Conservation (phyloP, 2,113 vertebrate genomes). For the Oryzias celebensis region DNA sequence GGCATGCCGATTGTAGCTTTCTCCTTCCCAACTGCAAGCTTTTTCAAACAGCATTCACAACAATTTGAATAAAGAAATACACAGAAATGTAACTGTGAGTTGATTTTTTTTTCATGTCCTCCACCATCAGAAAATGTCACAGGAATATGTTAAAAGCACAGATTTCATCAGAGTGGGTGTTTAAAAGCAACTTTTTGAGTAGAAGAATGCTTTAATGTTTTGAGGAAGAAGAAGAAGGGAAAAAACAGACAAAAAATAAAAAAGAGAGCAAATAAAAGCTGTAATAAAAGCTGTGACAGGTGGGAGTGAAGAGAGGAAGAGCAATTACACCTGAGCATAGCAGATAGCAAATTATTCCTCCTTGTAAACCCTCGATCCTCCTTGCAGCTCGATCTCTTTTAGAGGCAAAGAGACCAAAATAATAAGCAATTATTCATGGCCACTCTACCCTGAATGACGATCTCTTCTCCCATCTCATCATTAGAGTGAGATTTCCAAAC, state of each 20-base stretch:
- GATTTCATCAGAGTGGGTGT: too few relatives aligned
- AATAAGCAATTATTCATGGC: constrained; percentile 39
- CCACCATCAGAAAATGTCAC: too few relatives aligned
- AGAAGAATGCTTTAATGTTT: neutral
- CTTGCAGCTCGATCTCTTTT: neutral
- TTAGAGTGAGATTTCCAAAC: constrained; percentile 30
- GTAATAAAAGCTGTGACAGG: constrained; percentile 4
- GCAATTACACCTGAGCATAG: neutral
- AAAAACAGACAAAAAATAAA: neutral
- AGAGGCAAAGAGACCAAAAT: constrained; percentile 6
- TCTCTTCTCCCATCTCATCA: constrained; percentile 29
- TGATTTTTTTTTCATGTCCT: too few relatives aligned
- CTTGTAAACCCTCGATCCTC: constrained; percentile 2
- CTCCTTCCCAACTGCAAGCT: too few relatives aligned
- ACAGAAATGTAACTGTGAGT: too few relatives aligned
- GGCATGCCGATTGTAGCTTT: too few relatives aligned
- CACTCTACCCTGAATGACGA: constrained; percentile 11
- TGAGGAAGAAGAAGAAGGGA: neutral
- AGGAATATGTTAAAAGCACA: too few relatives aligned
- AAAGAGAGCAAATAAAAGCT: neutral
- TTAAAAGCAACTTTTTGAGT: constrained; percentile 2
- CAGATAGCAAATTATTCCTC: constrained; percentile 11
- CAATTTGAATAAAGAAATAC: too few relatives aligned
- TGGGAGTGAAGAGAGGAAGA: constrained; percentile 10
- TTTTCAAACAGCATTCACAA: too few relatives aligned